Percentiles rank a stretch among this genome's conserved stretches.
Conservation (phyloP, 1,140 invertebrate genomes). For the Reticulitermes speratus region DNA sequence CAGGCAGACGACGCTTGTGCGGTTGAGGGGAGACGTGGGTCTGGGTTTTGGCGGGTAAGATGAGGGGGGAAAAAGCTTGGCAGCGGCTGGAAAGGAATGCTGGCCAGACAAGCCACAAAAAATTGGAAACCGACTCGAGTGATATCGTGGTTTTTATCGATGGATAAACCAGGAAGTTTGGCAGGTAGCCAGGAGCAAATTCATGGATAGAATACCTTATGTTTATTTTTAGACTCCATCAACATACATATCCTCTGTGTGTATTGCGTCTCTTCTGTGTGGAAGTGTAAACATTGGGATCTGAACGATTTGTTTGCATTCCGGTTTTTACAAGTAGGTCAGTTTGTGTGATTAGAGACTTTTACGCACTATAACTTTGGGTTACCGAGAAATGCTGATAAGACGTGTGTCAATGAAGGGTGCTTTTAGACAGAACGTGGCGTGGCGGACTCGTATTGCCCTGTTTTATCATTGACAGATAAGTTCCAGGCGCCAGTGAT, state of each 20-base stretch:
- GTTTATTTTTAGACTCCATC: not conserved
- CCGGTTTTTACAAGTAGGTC: not conserved
- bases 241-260: not conserved
- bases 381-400: not conserved
- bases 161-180: conserved; percentile 6
- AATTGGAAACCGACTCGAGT: not conserved
- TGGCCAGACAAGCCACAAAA: not conserved
- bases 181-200: not conserved
- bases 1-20: not conserved
- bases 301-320: not conserved
- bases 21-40: not conserved
- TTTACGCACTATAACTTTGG: not conserved
- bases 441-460: not conserved
- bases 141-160: not conserved
- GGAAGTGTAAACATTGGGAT: not conserved
- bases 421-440: not conserved
- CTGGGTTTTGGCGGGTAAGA: not conserved
- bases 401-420: not conserved
- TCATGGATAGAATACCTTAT: not conserved
- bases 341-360: not conserved
- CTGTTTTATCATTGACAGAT: not conserved
- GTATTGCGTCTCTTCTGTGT: not conserved
- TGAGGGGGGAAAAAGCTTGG: not conserved
- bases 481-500: not conserved
- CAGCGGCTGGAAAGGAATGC: not conserved